Evolutionary conservation across 2,113 vertebrate genomes (phyloP).

Genomic region (Okapia johnstoni): DNA sequence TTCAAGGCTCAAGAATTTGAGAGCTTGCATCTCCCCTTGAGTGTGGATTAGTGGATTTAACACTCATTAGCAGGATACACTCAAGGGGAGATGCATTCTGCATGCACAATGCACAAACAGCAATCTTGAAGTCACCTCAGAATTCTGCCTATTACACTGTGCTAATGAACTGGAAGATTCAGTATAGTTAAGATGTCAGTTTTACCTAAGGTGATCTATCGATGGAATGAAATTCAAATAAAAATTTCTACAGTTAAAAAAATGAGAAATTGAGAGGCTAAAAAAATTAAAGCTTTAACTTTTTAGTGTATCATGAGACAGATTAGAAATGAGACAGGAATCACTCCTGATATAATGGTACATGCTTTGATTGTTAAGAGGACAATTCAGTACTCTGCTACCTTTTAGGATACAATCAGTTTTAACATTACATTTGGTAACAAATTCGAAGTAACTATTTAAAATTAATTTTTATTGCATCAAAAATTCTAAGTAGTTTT

Average conservation of each 20-base stretch:
- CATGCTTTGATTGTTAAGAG: background rate
- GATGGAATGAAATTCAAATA: background rate
- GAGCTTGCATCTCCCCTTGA: background rate
- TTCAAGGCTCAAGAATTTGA: background rate
- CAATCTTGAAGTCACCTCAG: background rate
- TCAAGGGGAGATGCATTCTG: background rate
- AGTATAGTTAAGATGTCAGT: background rate
- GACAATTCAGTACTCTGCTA: background rate
- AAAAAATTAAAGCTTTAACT: background rate
- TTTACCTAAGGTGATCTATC: background rate
- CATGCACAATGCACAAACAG: background rate
- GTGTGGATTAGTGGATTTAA: background rate
- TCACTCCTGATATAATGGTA: background rate
- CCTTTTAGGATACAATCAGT: background rate
- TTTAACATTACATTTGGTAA: conserved; percentile 27
- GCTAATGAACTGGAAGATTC: background rate
- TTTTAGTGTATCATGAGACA: background rate
- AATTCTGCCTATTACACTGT: background rate
- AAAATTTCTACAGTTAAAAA: background rate
- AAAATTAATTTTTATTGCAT: background rate
- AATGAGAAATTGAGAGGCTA: background rate
- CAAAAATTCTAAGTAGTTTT: conserved; percentile 17
- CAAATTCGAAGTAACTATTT: conserved; percentile 21
- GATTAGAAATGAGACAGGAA: background rate
- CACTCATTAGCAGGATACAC: background rate